Base-by-base conservation (phyloP, 1,140 invertebrate genomes). In the Cotesia chilonis region DNA sequence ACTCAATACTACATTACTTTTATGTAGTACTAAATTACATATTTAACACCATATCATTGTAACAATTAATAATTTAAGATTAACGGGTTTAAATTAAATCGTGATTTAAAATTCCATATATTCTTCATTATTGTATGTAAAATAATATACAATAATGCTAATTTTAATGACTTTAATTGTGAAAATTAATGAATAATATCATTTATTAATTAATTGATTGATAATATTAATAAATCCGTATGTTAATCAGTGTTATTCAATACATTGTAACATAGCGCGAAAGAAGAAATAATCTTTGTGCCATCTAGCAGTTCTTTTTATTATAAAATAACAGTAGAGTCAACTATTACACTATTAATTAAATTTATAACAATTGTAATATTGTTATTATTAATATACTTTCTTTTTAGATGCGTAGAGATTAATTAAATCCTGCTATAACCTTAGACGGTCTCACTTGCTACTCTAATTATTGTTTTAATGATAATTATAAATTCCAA, bases 221-320 rank as follows among this genome's bases (percentile, higher is more conserved):
- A 9, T 47, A 65, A 74, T 69, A 72, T 9, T 36, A 77, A 76
- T 61, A 74, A 59, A 59, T 75, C 72, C 63, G 38, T 51, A 68
- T 36, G 71, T 67, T 60, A 72, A 63, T 75, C 76, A 28, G 28
- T 28, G 28, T 28, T 28, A 28, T 28, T 82, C 73, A 72, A 28
- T 28, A 57, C 79, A 82, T 79, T 83, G 80, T 84, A 83, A 81
- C 77, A 80, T 82, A 82, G 79, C 80, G 77, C 76, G 63, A 77
- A 80, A 77, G 77, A 75, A 20, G 17, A 47, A 70, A 54, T 37
- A 54, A 71, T 35, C 38, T 38, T 67, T 67, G 64, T 60, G 54
- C 36, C 64, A 72, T 67, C 9, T 67, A 51, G 17, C 38, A n/a
- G 52, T 41, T 67, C 10, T 51, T 72, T 72, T 72, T 71, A 54